Evolutionary conservation across 2,888 invertebrate species (phyloP).

Genomic region (Taenaris catops): DNA sequence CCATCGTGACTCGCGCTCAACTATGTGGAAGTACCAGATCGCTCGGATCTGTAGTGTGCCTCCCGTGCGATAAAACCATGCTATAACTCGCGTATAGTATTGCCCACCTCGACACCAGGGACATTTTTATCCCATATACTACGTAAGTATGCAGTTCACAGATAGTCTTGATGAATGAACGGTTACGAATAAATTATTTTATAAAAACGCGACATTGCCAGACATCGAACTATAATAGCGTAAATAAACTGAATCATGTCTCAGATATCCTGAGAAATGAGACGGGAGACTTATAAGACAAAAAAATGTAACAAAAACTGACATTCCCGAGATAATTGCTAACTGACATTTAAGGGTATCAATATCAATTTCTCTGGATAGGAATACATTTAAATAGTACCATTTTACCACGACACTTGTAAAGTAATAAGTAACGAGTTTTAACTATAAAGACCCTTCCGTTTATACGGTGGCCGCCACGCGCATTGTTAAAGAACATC

Average conservation of each 20-base stretch:
- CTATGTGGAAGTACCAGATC: slow-evolving; percentile 51
- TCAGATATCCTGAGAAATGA: slow-evolving; percentile 21
- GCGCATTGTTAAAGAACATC: slow-evolving; percentile 3
- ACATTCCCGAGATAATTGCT: slow-evolving; percentile 6
- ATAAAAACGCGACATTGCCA: slow-evolving; percentile 24
- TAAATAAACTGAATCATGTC: slow-evolving; percentile 20
- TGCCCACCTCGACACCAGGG: slow-evolving; percentile 23
- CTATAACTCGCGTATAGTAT: slow-evolving; percentile 30
- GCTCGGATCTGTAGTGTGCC: slow-evolving; percentile 29
- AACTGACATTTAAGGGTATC: slow-evolving; percentile 3
- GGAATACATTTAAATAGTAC: neutral
- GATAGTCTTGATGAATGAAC: slow-evolving; percentile 28
- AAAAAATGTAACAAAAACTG: slow-evolving; percentile 12
- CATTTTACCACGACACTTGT: slow-evolving; percentile 1
- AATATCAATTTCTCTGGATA: slow-evolving; percentile 7
- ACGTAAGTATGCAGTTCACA: slow-evolving; percentile 20
- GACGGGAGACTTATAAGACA: slow-evolving; percentile 10
- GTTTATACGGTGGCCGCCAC: neutral
- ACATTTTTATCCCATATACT: slow-evolving; percentile 25
- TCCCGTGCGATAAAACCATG: slow-evolving; percentile 38
- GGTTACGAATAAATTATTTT: slow-evolving; percentile 30
- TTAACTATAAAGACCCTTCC: neutral
- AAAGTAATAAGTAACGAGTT: slow-evolving; percentile 3
- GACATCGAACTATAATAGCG: slow-evolving; percentile 20
- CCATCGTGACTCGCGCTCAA: slow-evolving; percentile 42